A percentile compares a stretch with the other conserved stretches of the same genome.
Evolutionary conservation across 2,888 invertebrate genomes (phyloP).

Genomic region (Lasioglossum leucozonium): DNA sequence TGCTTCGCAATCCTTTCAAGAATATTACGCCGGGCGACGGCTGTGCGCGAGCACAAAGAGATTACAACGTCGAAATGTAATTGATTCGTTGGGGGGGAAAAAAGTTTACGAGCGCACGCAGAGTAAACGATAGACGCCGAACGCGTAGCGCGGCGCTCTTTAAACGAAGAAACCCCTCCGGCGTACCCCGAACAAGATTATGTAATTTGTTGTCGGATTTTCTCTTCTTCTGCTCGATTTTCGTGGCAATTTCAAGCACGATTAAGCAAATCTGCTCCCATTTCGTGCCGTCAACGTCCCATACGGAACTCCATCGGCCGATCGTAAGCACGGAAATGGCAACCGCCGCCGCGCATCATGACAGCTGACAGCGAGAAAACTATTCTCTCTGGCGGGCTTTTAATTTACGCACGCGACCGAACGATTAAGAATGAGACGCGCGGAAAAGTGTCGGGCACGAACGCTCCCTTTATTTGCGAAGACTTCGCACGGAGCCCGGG

Average conservation of each 20-base stretch:
- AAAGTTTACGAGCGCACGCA: neutral
- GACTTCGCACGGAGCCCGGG: constrained; percentile 32
- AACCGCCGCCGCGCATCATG: neutral
- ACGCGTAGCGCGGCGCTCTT: neutral
- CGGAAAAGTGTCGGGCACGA: neutral
- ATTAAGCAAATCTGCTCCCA: constrained; percentile 22
- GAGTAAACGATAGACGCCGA: neutral
- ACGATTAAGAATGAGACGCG: constrained; percentile 12
- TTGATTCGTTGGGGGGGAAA: constrained; percentile 5
- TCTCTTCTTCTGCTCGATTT: constrained; percentile 8
- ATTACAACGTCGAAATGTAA: constrained; percentile 11
- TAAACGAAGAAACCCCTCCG: neutral
- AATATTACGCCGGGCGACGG: constrained; percentile 39
- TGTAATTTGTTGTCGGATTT: constrained; percentile 37
- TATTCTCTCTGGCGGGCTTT: neutral
- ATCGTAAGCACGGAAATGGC: neutral
- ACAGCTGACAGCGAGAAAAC: neutral
- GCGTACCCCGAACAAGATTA: neutral
- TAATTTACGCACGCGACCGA: neutral
- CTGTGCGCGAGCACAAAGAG: neutral
- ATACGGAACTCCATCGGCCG: constrained; percentile 8
- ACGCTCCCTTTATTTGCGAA: constrained; percentile 23
- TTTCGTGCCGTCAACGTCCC: constrained; percentile 24
- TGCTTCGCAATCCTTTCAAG: constrained; percentile 47
- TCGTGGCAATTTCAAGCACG: constrained; percentile 36